Base-by-base conservation (phyloP, 2,113 vertebrate genomes). In the Siphamia tubifer region DNA sequence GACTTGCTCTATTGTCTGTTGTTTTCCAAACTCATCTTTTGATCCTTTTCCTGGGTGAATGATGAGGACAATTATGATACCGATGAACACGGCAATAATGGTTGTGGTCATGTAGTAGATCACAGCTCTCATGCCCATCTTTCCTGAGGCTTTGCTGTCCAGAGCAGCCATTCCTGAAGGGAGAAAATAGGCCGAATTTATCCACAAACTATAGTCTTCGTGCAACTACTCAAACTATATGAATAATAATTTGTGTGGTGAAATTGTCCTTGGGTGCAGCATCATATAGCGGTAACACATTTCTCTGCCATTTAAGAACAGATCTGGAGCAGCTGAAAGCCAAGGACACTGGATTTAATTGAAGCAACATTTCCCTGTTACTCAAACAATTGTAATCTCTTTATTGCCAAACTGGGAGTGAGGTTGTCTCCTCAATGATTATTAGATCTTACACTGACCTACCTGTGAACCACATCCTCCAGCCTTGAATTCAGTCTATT, bases 81-180 rank as follows among this genome's bases (percentile, higher is more conserved):
- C 97, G 15, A 96, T 94, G 77, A 98, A 91, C 55, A 99, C 97
- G 1, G 97, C 97, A 51, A 99, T 95, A 74, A 99, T 91, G 8
- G 97, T 99, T 0, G 97, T 99, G 45, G 95, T 96, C 96, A 98
- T 98, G 92, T 99, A 99, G 89, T 99, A 99, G 56, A 98, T 90
- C 25, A 98, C 95, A 0, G 97, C 97, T 88, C 97, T 92, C 87
- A 98, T 89, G 23, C 97, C 97, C 97, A 99, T 98, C 90, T 96
- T 98, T 15, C 97, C 97, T 24, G 97, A 98, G 0, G 97, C 96
- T 85, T 95, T 97, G 74, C 95, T 98, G 90, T 99, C 97, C 90
- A 99, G 84, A 40, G 97, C 95, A 68, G 97, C 94, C 95, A 98
- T 98, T 80, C 97, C 97, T 99, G 38, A 24, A 42, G 4, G 10